Conservation (phyloP, 2,797 vertebrate species). For the Muscicapa comitata region DNA sequence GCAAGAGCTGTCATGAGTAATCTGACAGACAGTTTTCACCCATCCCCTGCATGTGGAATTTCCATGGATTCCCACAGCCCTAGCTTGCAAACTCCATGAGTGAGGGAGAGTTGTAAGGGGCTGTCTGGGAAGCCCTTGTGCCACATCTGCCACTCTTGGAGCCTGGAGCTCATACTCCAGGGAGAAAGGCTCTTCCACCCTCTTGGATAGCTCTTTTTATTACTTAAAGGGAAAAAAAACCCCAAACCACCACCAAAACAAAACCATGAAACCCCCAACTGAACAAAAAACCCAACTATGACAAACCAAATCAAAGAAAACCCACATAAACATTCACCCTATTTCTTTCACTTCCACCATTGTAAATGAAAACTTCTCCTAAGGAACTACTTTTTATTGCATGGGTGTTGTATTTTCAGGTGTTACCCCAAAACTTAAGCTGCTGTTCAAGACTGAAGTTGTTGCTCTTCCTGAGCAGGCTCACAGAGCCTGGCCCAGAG, state of each 20-base stretch:
- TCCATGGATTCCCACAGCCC: not conserved
- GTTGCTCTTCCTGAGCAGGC: not conserved
- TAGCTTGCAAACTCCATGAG: not conserved
- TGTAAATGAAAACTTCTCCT: not conserved
- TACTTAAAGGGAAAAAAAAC: not conserved
- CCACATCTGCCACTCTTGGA: not conserved
- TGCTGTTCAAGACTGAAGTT: not conserved
- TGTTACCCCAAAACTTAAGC: not conserved
- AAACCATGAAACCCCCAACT: not conserved
- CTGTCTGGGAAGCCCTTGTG: not conserved
- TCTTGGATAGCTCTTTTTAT: not conserved
- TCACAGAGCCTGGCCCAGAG: not conserved
- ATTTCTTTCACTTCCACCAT: not conserved
- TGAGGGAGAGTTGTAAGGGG: not conserved
- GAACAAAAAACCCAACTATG: not conserved
- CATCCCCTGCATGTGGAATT: not conserved
- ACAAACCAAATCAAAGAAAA: not conserved
- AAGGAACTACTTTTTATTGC: not conserved
- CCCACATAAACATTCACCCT: not conserved
- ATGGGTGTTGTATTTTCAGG: not conserved
- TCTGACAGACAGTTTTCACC: constrained; percentile 32
- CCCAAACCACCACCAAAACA: not conserved
- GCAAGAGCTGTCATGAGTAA: not conserved
- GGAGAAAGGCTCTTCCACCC: not conserved
- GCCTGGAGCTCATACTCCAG: not conserved